A percentile compares a stretch with the other conserved stretches of the same genome.
phyloP scores from a whole-genome alignment of 2,888 invertebrate genomes.

The Amphiduros pacificus region DNA sequence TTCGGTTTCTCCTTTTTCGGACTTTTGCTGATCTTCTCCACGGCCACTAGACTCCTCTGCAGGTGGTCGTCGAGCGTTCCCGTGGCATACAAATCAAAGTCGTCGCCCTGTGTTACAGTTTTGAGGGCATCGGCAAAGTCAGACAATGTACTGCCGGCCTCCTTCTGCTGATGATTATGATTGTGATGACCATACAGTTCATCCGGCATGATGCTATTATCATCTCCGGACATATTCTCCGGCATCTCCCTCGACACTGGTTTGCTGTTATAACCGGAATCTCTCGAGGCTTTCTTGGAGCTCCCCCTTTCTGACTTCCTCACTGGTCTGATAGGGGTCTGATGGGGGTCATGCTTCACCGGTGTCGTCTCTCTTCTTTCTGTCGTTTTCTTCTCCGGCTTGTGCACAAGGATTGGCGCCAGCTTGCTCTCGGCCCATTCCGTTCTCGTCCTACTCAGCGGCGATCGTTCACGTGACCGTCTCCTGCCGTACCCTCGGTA shows the following conservation, averaged over 20 bases:
- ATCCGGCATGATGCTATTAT: too few relatives aligned
- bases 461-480: neutral
- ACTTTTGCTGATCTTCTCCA: constrained; percentile 6
- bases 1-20: constrained; percentile 8
- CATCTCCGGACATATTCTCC: neutral
- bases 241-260: neutral
- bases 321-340: neutral
- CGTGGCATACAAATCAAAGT: constrained; percentile 7
- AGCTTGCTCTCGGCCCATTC: neutral
- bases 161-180: neutral
- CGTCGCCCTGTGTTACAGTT: too few relatives aligned
- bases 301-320: neutral
- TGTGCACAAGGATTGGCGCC: neutral
- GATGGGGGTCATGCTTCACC: too few relatives aligned
- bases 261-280: neutral
- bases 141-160: too few relatives aligned
- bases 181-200: too few relatives aligned
- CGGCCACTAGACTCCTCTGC: constrained; percentile 7
- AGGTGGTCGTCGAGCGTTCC: constrained; percentile 12
- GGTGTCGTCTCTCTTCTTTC: too few relatives aligned
- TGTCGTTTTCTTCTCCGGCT: too few relatives aligned
- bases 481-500: too few relatives aligned
- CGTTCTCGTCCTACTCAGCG: neutral
- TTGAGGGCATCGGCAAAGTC: too few relatives aligned
- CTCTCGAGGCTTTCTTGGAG: too few relatives aligned